phyloP scores from a whole-genome alignment of 2,113 vertebrate species.

The Seriola rivoliana region DNA sequence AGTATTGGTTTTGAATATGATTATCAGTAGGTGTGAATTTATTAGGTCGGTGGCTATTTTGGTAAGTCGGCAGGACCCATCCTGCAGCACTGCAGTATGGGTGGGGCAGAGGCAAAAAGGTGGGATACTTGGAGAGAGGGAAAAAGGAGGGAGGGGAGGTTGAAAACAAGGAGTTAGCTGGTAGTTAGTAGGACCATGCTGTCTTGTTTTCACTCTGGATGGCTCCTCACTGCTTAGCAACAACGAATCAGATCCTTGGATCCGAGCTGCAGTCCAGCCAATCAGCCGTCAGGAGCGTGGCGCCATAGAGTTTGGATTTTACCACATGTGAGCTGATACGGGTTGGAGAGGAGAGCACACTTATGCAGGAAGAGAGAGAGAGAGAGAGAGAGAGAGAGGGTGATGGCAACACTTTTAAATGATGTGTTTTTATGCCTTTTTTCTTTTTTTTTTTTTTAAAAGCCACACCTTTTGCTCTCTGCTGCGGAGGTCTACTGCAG shows the following conservation, averaged over 20 bases:
- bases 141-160: slow-evolving; percentile 28
- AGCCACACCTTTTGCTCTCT: slow-evolving; percentile 67
- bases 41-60: slow-evolving; percentile 73
- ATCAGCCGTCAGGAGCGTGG: slow-evolving; percentile 74
- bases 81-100: slow-evolving; percentile 84
- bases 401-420: slow-evolving; percentile 36
- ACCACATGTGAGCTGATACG: slow-evolving; percentile 73
- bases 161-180: slow-evolving; percentile 37
- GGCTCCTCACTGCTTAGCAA: slow-evolving; percentile 88
- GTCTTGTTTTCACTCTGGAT: slow-evolving; percentile 76
- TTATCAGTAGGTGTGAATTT: slow-evolving; percentile 40
- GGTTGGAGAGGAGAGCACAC: slow-evolving; percentile 18
- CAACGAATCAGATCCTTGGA: slow-evolving; percentile 83
- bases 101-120: slow-evolving; percentile 65
- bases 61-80: slow-evolving; percentile 70
- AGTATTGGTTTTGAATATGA: slow-evolving; percentile 6
- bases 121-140: slow-evolving; percentile 35
- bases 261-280: slow-evolving; percentile 69
- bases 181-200: slow-evolving; percentile 79
- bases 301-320: slow-evolving; percentile 86
- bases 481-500: slow-evolving; percentile 58
- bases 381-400: slow-evolving; percentile 31
- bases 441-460: not conserved
- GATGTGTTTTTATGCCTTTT: slow-evolving; percentile 36
- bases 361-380: slow-evolving; percentile 44